A percentile compares a stretch with the other conserved stretches of the same genome.
phyloP scores from a whole-genome alignment of 2,797 vertebrate species.

The Manis crassicaudata region DNA sequence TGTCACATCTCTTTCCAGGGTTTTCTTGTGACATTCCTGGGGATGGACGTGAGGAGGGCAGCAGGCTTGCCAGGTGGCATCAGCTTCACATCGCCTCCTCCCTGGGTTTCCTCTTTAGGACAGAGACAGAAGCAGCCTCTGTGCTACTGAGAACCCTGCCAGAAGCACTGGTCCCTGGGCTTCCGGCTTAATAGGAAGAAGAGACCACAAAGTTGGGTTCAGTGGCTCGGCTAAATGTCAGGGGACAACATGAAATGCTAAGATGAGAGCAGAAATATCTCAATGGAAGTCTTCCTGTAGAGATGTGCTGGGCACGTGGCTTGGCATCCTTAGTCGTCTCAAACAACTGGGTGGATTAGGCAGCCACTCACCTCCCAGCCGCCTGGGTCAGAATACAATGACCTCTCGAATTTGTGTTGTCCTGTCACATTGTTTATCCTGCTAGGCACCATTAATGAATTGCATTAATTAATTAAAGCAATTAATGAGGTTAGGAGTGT shows the following conservation, averaged over 20 bases:
- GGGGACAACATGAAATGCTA: not conserved
- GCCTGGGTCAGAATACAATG: not conserved
- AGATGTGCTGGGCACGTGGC: accelerated
- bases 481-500: not conserved
- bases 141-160: not conserved
- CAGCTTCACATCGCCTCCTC: not conserved
- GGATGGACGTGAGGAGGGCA: not conserved
- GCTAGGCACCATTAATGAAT: no score
- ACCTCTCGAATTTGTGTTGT: not conserved
- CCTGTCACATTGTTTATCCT: not conserved
- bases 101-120: not conserved
- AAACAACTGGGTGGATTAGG: no score
- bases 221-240: not conserved
- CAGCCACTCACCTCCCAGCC: not conserved
- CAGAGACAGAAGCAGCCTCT: not conserved
- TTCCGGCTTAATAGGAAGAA: not conserved
- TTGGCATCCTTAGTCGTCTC: not conserved
- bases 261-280: not conserved
- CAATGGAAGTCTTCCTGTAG: not conserved
- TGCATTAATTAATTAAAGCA: not conserved
- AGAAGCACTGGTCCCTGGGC: not conserved
- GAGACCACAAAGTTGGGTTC: not conserved
- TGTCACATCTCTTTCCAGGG: constrained; percentile 18
- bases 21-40: constrained; percentile 5
- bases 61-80: not conserved